Percentiles rank a stretch among this genome's conserved stretches.
Conservation (phyloP, 2,888 invertebrate genomes). For the Drosophila aldrichi region DNA sequence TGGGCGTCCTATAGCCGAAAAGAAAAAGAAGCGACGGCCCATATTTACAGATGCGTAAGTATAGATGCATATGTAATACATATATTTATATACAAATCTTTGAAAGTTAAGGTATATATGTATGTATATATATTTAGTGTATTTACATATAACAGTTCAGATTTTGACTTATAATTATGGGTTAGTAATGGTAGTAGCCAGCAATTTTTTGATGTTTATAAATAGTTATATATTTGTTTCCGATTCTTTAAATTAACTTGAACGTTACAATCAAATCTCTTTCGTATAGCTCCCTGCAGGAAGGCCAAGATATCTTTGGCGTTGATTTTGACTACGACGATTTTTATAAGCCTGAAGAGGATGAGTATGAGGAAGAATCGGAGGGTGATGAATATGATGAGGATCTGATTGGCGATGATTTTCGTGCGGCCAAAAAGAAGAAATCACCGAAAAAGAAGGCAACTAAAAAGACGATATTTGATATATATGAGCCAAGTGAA, state of each 20-base stretch:
- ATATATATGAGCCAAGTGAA: conserved; percentile 98
- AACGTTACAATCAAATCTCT: too few species aligned
- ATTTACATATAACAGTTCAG: too few species aligned
- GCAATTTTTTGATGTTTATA: too few species aligned
- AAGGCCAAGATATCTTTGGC: conserved; percentile 99
- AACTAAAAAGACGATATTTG: conserved; percentile 94
- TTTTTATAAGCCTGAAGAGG: conserved; percentile 94
- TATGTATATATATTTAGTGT: too few species aligned
- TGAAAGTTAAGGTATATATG: too few species aligned
- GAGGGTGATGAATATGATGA: conserved; percentile 92
- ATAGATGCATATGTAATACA: background rate
- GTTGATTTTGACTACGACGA: conserved; percentile 99
- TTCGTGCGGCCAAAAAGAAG: conserved; percentile 89
- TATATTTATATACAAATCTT: too few species aligned
- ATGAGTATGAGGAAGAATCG: conserved; percentile 91
- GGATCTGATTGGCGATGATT: conserved; percentile 88
- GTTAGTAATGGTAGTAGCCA: too few species aligned
- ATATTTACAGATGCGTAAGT: conserved; percentile 95
- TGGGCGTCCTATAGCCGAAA: conserved; percentile 93
- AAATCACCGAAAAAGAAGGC: conserved; percentile 91
- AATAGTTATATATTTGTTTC: too few species aligned
- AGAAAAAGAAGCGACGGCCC: conserved; percentile 91
- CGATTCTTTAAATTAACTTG: too few species aligned
- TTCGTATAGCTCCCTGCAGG: conserved; percentile 92
- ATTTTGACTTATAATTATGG: too few species aligned